phyloP scores from a whole-genome alignment of 92 coral and sea anemone genomes.

The Zoanthus sansibaricus region DNA sequence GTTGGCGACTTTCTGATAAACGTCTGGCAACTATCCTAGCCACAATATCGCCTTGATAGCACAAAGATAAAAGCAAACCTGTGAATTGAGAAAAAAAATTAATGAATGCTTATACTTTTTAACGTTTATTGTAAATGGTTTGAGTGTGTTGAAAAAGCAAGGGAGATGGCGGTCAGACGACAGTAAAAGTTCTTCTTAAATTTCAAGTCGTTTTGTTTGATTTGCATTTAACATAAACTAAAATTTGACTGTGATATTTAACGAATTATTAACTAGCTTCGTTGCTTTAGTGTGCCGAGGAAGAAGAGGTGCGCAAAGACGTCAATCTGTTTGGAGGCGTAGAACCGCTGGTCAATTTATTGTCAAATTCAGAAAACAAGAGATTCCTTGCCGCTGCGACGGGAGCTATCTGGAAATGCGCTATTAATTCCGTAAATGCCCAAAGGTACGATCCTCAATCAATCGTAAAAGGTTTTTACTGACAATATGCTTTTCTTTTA shows the following conservation, averaged over 20 bases:
- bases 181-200: no score
- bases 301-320: slow-evolving; percentile 80
- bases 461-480: background rate
- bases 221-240: no score
- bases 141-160: no score
- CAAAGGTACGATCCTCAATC: slow-evolving; percentile 51
- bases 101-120: no score
- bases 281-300: slow-evolving; percentile 84
- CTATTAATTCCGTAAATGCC: slow-evolving; percentile 82
- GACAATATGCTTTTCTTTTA: background rate
- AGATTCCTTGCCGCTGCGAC: slow-evolving; percentile 86
- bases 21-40: no score
- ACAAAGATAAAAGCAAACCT: no score
- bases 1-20: no score
- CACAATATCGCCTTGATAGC: no score
- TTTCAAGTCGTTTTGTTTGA: no score
- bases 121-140: no score
- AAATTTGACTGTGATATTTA: background rate
- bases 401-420: slow-evolving; percentile 98
- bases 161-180: no score
- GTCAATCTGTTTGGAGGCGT: slow-evolving; percentile 83
- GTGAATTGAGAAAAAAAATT: no score
- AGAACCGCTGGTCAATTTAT: slow-evolving; percentile 77
- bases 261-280: background rate
- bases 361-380: slow-evolving; percentile 73